These are phyloP conservation scores for Saxidomus purpurata DNA, from an alignment of 1,140 invertebrate species.

Conservation along the genomic window DNA sequence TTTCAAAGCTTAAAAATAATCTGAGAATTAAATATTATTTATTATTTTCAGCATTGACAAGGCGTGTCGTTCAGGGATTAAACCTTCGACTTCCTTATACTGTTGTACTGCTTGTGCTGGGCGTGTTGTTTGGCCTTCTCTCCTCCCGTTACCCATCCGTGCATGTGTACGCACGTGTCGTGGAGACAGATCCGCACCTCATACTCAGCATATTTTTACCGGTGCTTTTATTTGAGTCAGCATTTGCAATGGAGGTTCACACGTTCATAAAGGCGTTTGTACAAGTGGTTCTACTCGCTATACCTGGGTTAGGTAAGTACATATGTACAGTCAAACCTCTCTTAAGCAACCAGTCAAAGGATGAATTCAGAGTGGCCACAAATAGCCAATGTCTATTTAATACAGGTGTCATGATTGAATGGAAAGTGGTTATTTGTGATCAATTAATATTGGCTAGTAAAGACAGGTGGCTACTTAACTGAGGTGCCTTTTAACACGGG, in stretches of 20 bases:
- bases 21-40: too few species aligned
- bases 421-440: too few species aligned
- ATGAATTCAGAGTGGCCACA: too few species aligned
- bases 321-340: too few species aligned
- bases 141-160: constrained; percentile 63
- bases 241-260: constrained; percentile 87
- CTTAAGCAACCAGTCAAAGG: too few species aligned
- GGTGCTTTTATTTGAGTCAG: constrained; percentile 87
- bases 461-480: too few species aligned
- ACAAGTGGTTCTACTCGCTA: constrained; percentile 86
- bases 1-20: too few species aligned
- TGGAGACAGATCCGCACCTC: constrained; percentile 84
- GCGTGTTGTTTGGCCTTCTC: constrained; percentile 79
- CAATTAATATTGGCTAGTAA: too few species aligned
- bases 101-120: constrained; percentile 83
- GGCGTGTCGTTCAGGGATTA: constrained; percentile 74
- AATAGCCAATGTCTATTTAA: too few species aligned
- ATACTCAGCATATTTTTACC: constrained; percentile 87
- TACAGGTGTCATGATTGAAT: too few species aligned
- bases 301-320: constrained; percentile 82
- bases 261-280: constrained; percentile 85
- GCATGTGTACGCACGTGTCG: constrained; percentile 73
- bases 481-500: too few species aligned
- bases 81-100: constrained; percentile 83
- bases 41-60: constrained; percentile 81